phyloP scores from a whole-genome alignment of 2,797 vertebrate genomes.

The Euphonia xanthogaster region DNA sequence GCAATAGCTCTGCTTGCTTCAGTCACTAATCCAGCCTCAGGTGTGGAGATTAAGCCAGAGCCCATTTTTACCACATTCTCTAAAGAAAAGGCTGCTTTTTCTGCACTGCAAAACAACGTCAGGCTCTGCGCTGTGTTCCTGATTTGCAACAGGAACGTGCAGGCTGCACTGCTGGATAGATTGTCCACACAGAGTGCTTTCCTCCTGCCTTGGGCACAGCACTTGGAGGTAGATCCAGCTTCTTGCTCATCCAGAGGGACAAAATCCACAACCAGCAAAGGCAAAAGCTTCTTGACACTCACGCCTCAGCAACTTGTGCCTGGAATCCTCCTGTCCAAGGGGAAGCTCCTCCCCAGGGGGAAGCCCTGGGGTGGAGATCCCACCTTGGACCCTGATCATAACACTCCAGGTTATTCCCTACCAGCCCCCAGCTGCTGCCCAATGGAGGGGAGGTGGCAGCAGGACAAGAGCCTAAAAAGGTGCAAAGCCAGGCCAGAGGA shows the following conservation, averaged over 20 bases:
- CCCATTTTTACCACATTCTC: neutral
- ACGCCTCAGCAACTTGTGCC: accelerated
- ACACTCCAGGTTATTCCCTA: neutral
- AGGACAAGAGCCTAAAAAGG: neutral
- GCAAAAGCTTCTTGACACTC: neutral
- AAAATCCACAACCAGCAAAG: neutral
- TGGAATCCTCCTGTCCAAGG: accelerated
- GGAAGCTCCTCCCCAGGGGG: neutral
- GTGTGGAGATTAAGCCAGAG: neutral
- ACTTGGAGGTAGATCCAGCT: accelerated
- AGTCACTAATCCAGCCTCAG: neutral
- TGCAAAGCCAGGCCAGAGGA: neutral
- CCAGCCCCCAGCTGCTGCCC: neutral
- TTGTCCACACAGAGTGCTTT: accelerated
- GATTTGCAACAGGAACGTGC: accelerated
- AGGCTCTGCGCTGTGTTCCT: neutral
- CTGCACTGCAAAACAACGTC: neutral
- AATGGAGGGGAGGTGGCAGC: neutral
- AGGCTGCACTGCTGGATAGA: accelerated
- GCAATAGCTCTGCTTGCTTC: neutral
- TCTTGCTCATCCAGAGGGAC: neutral
- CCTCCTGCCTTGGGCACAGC: accelerated
- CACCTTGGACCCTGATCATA: accelerated
- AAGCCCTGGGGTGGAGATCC: accelerated
- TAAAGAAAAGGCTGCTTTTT: neutral